Conservation (phyloP, 1,140 invertebrate genomes). For the Anastrepha ludens region DNA sequence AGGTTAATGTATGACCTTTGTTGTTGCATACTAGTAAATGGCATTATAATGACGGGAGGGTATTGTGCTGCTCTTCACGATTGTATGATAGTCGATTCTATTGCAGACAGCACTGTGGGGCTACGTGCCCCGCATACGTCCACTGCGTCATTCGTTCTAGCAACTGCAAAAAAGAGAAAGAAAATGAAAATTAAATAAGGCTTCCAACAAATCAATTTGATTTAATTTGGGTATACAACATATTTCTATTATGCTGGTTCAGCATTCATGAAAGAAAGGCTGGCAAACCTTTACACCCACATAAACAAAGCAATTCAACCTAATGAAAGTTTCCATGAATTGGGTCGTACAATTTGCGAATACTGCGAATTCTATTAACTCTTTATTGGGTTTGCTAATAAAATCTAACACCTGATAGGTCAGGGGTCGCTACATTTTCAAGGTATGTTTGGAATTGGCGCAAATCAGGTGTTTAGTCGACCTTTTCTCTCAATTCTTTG, state of each 20-base stretch:
- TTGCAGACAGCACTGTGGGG: neutral
- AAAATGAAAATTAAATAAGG: neutral
- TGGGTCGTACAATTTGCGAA: neutral
- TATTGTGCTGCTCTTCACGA: neutral
- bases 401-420: neutral
- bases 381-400: neutral
- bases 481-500: too few species aligned
- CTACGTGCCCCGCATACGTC: conserved; percentile 5
- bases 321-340: neutral
- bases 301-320: too few species aligned
- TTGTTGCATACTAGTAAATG: neutral
- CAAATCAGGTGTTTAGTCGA: too few species aligned
- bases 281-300: too few species aligned
- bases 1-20: conserved; percentile 30
- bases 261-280: too few species aligned
- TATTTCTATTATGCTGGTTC: too few species aligned
- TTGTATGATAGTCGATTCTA: neutral
- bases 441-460: too few species aligned
- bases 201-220: neutral
- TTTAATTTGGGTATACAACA: neutral
- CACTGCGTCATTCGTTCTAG: neutral
- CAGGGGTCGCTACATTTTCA: neutral
- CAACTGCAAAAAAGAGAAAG: neutral
- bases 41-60: neutral
- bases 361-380: neutral